Evolutionary conservation across 2,113 vertebrate genomes (phyloP), one percentile per base, ranked within the genome.

Genomic region (Apeltes quadracus): DNA sequence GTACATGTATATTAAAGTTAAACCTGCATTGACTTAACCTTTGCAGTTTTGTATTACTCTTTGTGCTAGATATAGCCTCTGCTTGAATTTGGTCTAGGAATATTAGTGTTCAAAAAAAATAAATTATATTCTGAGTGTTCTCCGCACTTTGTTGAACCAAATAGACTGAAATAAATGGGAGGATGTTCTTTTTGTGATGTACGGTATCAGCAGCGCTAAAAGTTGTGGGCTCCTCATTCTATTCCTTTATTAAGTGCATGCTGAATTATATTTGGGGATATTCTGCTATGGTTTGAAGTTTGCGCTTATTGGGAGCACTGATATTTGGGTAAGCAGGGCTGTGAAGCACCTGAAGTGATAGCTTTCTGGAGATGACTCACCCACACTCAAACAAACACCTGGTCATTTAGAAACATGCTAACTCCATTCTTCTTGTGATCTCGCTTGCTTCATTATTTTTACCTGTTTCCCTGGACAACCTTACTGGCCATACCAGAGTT

Each of bases 391-490:
- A 27, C 51, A 29, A 38, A 50, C 69, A 38, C 29, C 7, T 20
- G 23, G 36, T 18, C 58, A 39, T 69, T 68, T 41, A 54, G 56
- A 72, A 63, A 72, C 32, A 61, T 66, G 69, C 43, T 71, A 70
- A 78, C 55, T 57, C 43, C 38, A 53, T 69, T 29, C 27, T 51
- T 57, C 43, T 69, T 72, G 63, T 73, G 79, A 50, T 55, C 43
- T 69, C 2, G 46, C 56, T 41, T 70, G 61, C 43, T 58, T 79
- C 43, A 76, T 55, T 73, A 63, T 81, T 69, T 76, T 61, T 50
- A 32, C 48, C 50, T 25, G 82, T 78, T n/a, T 84, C 46, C 84
- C 72, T 61, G 41, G 77, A 74, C 71, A 86, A 78, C 79, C 75
- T 78, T 78, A 56, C 25, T 69, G 56, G 61, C 65, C 73, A 88